Conservation (phyloP, 2,888 invertebrate species). For the Conops quadrifasciatus region DNA sequence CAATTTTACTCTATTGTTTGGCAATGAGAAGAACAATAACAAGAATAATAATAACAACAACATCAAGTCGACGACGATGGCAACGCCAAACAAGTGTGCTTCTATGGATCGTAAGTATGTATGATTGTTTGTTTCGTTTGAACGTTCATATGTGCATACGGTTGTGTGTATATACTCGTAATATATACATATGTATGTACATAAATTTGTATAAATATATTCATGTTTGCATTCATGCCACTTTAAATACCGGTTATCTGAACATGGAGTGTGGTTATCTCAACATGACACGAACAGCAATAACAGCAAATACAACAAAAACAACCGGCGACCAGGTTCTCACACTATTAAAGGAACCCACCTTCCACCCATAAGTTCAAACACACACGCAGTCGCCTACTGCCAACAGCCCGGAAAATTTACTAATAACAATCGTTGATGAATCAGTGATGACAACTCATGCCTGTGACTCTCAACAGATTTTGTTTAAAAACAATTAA, state of each 20-base stretch:
- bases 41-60: constrained; percentile 24
- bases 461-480: no score
- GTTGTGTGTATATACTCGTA: background rate
- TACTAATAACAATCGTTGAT: no score
- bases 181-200: constrained; percentile 19
- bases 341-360: background rate
- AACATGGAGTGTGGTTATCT: constrained; percentile 50
- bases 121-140: no score
- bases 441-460: no score
- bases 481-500: no score
- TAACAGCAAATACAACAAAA: constrained; percentile 34
- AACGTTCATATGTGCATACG: background rate
- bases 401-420: no score
- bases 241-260: constrained; percentile 38
- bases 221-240: constrained; percentile 1
- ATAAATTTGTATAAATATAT: constrained; percentile 16
- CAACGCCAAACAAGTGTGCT: constrained; percentile 4
- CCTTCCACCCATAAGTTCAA: background rate
- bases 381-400: background rate
- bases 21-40: constrained; percentile 12
- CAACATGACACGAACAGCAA: constrained; percentile 58
- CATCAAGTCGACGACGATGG: background rate
- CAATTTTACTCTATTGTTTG: no score
- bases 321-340: constrained; percentile 49
- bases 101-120: no score